phyloP scores from a whole-genome alignment of 2,888 invertebrate species.

The Diarsia mendica region DNA sequence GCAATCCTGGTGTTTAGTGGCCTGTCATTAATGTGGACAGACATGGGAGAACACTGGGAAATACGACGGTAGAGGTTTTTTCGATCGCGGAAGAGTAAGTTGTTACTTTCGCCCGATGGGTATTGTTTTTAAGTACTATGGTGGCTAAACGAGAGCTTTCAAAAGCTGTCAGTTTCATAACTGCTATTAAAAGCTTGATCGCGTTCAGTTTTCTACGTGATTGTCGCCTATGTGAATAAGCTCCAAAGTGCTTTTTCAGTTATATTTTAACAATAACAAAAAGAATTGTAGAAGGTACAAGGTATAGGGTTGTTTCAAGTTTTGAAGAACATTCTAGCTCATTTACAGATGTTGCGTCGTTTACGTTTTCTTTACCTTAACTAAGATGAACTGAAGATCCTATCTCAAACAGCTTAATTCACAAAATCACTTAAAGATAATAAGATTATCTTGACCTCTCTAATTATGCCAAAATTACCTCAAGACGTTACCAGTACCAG shows the following conservation, averaged over 20 bases:
- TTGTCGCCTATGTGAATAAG: too few species aligned
- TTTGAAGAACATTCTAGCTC: too few species aligned
- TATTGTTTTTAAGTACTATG: constrained; percentile 9
- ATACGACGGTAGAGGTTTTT: constrained; percentile 18
- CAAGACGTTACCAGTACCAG: background rate
- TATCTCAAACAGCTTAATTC: background rate
- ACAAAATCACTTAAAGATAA: background rate
- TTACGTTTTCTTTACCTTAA: background rate
- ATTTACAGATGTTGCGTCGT: background rate
- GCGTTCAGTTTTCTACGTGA: background rate
- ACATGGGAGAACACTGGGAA: constrained; percentile 59
- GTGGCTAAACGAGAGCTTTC: background rate
- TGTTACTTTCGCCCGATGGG: constrained; percentile 16
- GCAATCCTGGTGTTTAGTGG: constrained; percentile 52
- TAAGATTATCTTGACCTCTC: constrained; percentile 4
- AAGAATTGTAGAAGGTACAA: too few species aligned
- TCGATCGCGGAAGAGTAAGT: constrained; percentile 45
- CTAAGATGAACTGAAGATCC: background rate
- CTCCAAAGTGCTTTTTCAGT: background rate
- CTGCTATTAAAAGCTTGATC: background rate
- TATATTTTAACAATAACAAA: background rate
- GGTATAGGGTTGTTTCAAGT: too few species aligned
- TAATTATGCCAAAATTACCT: constrained; percentile 17
- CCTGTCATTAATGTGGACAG: constrained; percentile 51
- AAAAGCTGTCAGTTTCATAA: background rate